phyloP scores from a whole-genome alignment of 2,797 vertebrate genomes.

The Takifugu ocellatus region DNA sequence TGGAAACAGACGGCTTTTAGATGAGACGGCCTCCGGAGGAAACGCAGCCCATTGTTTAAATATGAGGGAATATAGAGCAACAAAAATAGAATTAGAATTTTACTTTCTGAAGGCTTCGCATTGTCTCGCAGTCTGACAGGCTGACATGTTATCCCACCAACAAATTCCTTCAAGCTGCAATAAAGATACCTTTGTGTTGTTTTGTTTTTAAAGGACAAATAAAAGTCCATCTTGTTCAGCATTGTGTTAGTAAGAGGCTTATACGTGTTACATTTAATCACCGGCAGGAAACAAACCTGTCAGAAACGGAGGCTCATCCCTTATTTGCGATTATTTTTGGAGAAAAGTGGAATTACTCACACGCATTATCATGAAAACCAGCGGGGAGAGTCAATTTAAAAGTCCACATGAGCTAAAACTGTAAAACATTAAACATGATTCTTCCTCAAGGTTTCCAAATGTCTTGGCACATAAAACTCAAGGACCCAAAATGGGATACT shows the following conservation, averaged over 20 bases:
- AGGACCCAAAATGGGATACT: not conserved
- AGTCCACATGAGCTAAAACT: too few species aligned
- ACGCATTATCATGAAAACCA: not conserved
- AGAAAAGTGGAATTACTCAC: not conserved
- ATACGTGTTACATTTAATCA: conserved; percentile 54
- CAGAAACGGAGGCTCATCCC: conserved; percentile 41
- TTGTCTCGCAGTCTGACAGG: conserved; percentile 53
- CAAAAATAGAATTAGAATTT: conserved; percentile 74
- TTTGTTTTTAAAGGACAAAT: conserved; percentile 28
- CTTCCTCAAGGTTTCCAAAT: not conserved
- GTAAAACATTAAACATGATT: not conserved
- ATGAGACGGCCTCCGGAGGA: conserved; percentile 48
- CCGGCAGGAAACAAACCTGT: conserved; percentile 44
- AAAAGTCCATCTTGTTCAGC: conserved; percentile 48
- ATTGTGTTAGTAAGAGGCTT: conserved; percentile 59
- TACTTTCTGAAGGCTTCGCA: conserved; percentile 55
- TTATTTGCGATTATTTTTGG: conserved; percentile 21
- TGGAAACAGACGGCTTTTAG: conserved; percentile 49
- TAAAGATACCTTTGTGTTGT: conserved; percentile 52
- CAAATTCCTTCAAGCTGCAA: conserved; percentile 49
- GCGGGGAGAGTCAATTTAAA: too few species aligned
- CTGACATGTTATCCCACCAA: conserved; percentile 47
- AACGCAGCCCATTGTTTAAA: conserved; percentile 44
- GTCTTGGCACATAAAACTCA: not conserved
- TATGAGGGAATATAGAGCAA: conserved; percentile 52